A percentile compares a stretch with the other conserved stretches of the same genome.
These are phyloP conservation scores for Leistus spinibarbis DNA, from an alignment of 2,888 invertebrate species.

Conservation along the genomic window DNA sequence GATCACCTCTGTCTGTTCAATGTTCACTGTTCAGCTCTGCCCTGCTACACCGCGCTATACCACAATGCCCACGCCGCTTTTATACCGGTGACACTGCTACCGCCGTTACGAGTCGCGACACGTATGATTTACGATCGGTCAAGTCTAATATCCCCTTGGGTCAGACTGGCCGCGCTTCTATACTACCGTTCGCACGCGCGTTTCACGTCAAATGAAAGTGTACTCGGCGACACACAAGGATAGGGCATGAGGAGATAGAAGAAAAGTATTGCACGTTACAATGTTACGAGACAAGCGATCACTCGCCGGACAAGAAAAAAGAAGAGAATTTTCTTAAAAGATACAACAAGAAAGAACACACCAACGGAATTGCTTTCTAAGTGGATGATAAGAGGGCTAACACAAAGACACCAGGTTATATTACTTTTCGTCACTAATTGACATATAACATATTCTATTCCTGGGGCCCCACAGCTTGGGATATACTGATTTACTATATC, in stretches of 20 bases:
- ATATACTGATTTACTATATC: too few species aligned
- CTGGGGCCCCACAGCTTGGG: too few species aligned
- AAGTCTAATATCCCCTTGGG: slow-evolving; percentile 35
- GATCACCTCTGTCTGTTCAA: background rate
- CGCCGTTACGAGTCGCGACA: slow-evolving; percentile 10
- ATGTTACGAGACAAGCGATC: background rate
- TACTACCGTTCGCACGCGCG: background rate
- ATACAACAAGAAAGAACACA: background rate
- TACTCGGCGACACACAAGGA: background rate
- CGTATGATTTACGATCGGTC: slow-evolving; percentile 37
- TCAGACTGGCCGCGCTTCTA: background rate
- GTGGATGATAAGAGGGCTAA: background rate
- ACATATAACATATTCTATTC: background rate
- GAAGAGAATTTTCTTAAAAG: background rate
- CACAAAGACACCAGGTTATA: background rate
- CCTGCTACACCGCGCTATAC: background rate
- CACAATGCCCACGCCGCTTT: background rate
- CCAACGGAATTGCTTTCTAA: background rate
- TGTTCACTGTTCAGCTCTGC: too few species aligned
- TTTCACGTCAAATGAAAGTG: background rate
- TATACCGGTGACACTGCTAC: background rate
- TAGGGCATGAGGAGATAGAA: background rate
- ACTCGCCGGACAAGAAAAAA: background rate
- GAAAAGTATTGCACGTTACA: background rate
- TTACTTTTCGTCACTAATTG: background rate